Evolutionary conservation across 2,797 vertebrate species (phyloP), one percentile per base, ranked within the genome.

Genomic region (Epinephelus malabaricus): DNA sequence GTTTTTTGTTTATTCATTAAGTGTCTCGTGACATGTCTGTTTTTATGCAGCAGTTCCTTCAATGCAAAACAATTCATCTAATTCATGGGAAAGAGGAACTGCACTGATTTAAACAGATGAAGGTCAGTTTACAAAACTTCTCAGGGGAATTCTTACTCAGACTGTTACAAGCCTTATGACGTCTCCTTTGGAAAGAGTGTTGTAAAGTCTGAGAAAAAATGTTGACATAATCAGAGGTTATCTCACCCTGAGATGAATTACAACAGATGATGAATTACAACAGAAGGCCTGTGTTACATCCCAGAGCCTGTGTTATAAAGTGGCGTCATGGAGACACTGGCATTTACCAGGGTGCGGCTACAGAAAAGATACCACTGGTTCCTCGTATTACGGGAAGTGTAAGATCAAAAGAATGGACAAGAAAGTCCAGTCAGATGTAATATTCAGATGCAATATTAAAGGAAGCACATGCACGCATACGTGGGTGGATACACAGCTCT

Each of bases 31-130:
- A 53, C 6, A 7, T 11, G 30, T 19, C 6, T 43, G 19, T 38
- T 58, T 69, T 47, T 56, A 30, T 45, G 45, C 19, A 60, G 27
- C 27, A 64, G 9, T 40, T 73, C 12, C 9, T 64, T 69, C 12
- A n/a, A 25, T 65, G 18, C 5, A 23, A 46, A 17, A 27, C 2
- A 50, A 45, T 45, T 47, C 13, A 0, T 11, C 25, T 17, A 25
- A 56, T 45, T 61, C 55, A 19, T 23, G 21, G 13, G 14, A n/a
- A 49, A 50, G 9, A 23, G 27, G 17, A 81, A 59, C 17, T 34
- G 18, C 47, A 43, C 56, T 60, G 13, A 47, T 30, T 58, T 65
- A 15, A 43, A 62, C 38, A 25, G n/a, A 38, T 45, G 23, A 65
- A 25, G 45, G 23, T 69, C 18, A 4, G 53, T 61, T 76, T 30